phyloP scores from a whole-genome alignment of 2,113 vertebrate genomes.

The Sturnus vulgaris region DNA sequence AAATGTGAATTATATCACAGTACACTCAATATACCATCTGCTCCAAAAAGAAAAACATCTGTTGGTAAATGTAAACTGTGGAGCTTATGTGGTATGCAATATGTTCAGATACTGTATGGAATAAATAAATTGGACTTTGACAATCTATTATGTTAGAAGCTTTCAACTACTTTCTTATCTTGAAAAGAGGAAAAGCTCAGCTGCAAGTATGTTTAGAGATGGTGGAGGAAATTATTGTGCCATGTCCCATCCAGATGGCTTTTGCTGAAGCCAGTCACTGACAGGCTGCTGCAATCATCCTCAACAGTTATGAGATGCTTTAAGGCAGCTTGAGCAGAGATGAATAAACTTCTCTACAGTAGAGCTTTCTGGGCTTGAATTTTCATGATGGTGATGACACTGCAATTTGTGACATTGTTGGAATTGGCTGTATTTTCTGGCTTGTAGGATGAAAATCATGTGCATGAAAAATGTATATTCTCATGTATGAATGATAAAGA shows the following conservation, averaged over 20 bases:
- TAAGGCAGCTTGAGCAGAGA: background rate
- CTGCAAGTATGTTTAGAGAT: constrained; percentile 18
- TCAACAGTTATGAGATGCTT: background rate
- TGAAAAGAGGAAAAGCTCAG: constrained; percentile 11
- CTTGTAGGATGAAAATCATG: background rate
- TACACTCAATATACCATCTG: constrained; percentile 63
- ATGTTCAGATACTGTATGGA: constrained; percentile 61
- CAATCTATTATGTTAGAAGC: constrained; percentile 27
- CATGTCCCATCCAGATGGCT: constrained; percentile 29
- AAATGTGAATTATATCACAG: constrained; percentile 64
- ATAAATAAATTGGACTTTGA: constrained; percentile 54
- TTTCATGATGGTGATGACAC: background rate
- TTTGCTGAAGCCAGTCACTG: constrained; percentile 35
- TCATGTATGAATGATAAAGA: background rate
- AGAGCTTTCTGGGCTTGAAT: background rate
- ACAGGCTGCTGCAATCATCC: constrained; percentile 1
- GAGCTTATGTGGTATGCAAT: constrained; percentile 38
- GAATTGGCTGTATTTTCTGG: background rate
- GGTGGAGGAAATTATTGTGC: constrained; percentile 4
- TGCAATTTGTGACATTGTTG: background rate
- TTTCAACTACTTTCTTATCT: constrained; percentile 2
- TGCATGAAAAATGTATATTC: background rate
- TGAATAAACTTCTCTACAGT: background rate
- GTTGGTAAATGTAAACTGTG: constrained; percentile 60
- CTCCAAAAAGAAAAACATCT: constrained; percentile 61